These are phyloP conservation scores for Otus sunia DNA, from an alignment of 2,113 vertebrate genomes.

Conservation along the genomic window DNA sequence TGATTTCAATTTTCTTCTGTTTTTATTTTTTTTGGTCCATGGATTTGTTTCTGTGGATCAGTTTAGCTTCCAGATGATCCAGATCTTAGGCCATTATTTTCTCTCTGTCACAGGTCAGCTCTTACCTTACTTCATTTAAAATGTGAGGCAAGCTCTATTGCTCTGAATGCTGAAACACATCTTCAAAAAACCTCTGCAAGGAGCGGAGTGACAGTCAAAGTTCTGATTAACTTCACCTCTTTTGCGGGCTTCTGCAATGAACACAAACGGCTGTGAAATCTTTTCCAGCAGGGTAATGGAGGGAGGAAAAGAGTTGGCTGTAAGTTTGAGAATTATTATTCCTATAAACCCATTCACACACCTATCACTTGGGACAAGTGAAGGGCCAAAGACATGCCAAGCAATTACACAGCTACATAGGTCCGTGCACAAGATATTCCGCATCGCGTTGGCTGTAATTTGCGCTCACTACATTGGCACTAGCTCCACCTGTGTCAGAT, in stretches of 20 bases:
- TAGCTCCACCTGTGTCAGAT: slow-evolving; percentile 65
- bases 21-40: no score
- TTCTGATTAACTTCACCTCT: slow-evolving; percentile 63
- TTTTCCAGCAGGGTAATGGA: slow-evolving; percentile 55
- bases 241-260: slow-evolving; percentile 12
- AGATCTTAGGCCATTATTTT: background rate
- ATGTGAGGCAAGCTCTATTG: background rate
- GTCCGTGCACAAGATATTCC: slow-evolving; percentile 61
- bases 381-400: slow-evolving; percentile 70
- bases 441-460: slow-evolving; percentile 56
- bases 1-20: background rate
- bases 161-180: background rate
- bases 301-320: slow-evolving; percentile 61
- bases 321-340: slow-evolving; percentile 71
- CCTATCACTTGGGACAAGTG: slow-evolving; percentile 70
- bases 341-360: slow-evolving; percentile 70
- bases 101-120: background rate
- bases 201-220: slow-evolving; percentile 22
- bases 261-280: slow-evolving; percentile 48
- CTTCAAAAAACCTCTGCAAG: background rate
- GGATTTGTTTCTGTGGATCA: background rate
- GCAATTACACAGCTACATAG: slow-evolving; percentile 71
- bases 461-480: slow-evolving; percentile 34
- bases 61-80: background rate
- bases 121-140: background rate